phyloP scores from a whole-genome alignment of 2,113 vertebrate genomes.

The Lepidiolamprologus cunningtoni region DNA sequence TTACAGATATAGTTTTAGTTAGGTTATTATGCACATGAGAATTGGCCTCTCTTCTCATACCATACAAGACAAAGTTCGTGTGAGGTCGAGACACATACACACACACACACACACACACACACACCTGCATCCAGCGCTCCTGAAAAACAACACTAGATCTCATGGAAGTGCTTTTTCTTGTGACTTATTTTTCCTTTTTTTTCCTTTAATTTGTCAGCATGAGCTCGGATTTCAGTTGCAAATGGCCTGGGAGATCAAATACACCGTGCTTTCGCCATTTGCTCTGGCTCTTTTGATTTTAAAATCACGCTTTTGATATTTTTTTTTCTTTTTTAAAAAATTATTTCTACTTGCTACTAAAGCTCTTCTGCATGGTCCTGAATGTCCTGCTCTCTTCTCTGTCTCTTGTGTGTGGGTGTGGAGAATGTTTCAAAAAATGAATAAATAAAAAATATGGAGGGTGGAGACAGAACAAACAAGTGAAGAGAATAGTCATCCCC shows the following conservation, averaged over 20 bases:
- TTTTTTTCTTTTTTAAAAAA: background rate
- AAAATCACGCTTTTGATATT: background rate
- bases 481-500: slow-evolving; percentile 33
- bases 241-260: slow-evolving; percentile 46
- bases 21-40: too few relatives aligned
- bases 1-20: too few relatives aligned
- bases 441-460: slow-evolving; percentile 4
- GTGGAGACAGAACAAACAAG: slow-evolving; percentile 27
- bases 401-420: slow-evolving; percentile 47
- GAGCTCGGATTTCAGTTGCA: slow-evolving; percentile 50
- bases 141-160: slow-evolving; percentile 32
- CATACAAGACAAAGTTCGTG: too few relatives aligned
- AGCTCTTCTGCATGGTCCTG: slow-evolving; percentile 57
- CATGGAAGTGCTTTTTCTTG: slow-evolving; percentile 59
- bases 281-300: slow-evolving; percentile 36
- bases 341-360: slow-evolving; percentile 17
- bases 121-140: slow-evolving; percentile 41
- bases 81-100: too few relatives aligned
- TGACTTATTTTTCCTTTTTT: background rate
- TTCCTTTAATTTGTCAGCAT: slow-evolving; percentile 50
- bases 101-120: background rate
- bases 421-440: background rate
- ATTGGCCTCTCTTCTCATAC: too few relatives aligned
- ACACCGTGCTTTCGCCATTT: slow-evolving; percentile 42
- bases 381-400: slow-evolving; percentile 50